Evolutionary conservation across 2,888 invertebrate genomes (phyloP), one percentile per base, ranked within the genome.

Genomic region (Chaetogeoica ovagalla): DNA sequence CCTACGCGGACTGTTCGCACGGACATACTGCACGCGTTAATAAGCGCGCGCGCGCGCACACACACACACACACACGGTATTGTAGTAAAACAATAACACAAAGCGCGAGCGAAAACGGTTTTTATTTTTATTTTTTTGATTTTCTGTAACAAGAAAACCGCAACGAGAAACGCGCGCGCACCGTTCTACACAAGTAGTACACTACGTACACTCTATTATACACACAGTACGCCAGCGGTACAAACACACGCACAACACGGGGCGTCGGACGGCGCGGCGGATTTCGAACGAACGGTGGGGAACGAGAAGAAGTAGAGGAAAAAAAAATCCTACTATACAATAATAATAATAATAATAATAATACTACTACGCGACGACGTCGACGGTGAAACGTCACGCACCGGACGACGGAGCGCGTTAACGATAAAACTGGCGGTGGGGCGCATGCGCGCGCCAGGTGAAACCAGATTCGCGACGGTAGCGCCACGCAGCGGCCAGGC

Each of bases 361-460:
- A n/a, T n/a, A n/a, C n/a, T 62, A 79, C 69, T 68, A 68, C 70
- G 62, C 60, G 57, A 70, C 69, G 57, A 68, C 76, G 73, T 52
- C 63, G 48, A 43, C 55, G 71, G 39, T 48, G 48, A 30, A 75
- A 79, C 79, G 79, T 70, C 79, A 79, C 79, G 71, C 79, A 79
- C 79, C 79, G 71, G 79, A 57, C 79, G 19, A 79, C 79, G 71
- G 9, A 8, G 62, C 70, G 60, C 21, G 66, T n/a, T 71, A 79
- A 79, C 79, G 79, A 79, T 79, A 79, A 79, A 79, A 79, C 79
- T 43, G 43, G 43, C 63, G 4, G 71, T 19, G 4, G 52, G 21
- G 19, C 79, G 79, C 79, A 79, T 79, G 79, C 79, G 79, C 70
- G 63, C n/a, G 15, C 79, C 79, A 79, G 79, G 79, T 79, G 79